Evolutionary conservation across 2,113 vertebrate genomes (phyloP).

Genomic region (Prionailurus viverrinus): DNA sequence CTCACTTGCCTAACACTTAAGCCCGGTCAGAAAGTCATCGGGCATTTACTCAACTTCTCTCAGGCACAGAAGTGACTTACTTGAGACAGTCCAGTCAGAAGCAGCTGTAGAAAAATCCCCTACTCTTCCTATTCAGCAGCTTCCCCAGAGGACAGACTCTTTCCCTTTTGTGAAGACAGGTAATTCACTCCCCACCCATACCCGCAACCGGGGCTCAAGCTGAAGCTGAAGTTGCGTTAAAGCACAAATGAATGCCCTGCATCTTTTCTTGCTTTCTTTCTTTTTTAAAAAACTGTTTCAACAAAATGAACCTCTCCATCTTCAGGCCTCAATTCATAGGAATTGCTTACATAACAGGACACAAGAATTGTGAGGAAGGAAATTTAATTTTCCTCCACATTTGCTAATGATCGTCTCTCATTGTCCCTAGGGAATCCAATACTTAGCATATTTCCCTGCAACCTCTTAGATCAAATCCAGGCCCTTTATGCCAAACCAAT

Average conservation of each 20-base stretch:
- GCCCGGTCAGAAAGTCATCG: neutral
- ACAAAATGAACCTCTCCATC: neutral
- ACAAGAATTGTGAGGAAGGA: conserved; percentile 13
- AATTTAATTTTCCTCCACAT: conserved; percentile 38
- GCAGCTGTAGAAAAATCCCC: neutral
- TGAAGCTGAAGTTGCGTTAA: neutral
- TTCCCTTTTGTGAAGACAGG: neutral
- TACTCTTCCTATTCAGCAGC: neutral
- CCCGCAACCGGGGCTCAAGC: neutral
- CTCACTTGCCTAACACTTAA: neutral
- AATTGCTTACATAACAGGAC: conserved; percentile 10
- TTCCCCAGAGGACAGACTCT: neutral
- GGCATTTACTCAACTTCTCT: neutral
- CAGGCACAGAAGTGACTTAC: conserved; percentile 32
- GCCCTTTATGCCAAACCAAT: conserved; percentile 57
- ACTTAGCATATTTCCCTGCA: conserved; percentile 53
- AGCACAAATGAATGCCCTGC: neutral
- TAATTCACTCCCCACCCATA: neutral
- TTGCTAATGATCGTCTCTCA: conserved; percentile 10
- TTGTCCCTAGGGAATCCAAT: conserved; percentile 23
- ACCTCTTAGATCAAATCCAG: conserved; percentile 48
- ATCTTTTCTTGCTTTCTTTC: neutral
- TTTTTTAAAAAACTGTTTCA: neutral
- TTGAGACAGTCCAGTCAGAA: conserved; percentile 19
- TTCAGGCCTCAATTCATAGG: neutral